Conservation (phyloP, 2,797 vertebrate genomes). For the Holocentrus rufus region DNA sequence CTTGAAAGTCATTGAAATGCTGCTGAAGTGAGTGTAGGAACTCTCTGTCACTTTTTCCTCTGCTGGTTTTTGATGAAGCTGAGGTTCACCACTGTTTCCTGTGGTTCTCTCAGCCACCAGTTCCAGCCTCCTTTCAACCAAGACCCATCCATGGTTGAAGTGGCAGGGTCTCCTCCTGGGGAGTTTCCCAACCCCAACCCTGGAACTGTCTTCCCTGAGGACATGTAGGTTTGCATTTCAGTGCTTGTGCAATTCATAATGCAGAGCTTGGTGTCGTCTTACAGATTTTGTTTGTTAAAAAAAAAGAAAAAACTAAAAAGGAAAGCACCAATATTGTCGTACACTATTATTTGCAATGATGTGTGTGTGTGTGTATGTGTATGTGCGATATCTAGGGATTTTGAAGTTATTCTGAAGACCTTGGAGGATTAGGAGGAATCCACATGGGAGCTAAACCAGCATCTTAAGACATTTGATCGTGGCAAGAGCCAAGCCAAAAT, state of each 20-base stretch:
- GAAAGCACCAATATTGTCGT: too few relatives aligned
- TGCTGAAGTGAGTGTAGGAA: too few relatives aligned
- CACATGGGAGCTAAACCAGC: background rate
- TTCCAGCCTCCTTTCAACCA: constrained; percentile 47
- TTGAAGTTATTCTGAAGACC: constrained; percentile 13
- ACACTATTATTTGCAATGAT: background rate
- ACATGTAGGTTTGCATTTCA: constrained; percentile 51
- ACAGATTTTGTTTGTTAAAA: background rate
- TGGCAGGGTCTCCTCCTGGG: background rate
- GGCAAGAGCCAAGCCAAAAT: background rate
- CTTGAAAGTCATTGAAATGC: too few relatives aligned
- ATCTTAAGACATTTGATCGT: background rate
- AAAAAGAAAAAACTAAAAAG: too few relatives aligned
- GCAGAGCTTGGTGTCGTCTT: background rate
- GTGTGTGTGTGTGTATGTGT: constrained; percentile 17
- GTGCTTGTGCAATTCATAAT: background rate
- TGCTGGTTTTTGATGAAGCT: background rate
- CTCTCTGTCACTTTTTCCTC: too few relatives aligned
- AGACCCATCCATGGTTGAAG: constrained; percentile 20
- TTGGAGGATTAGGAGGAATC: constrained; percentile 22
- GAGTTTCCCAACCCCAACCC: constrained; percentile 8
- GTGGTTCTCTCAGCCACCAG: constrained; percentile 39
- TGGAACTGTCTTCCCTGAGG: constrained; percentile 14
- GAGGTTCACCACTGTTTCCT: background rate
- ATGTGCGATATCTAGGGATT: constrained; percentile 59